Base-by-base conservation (phyloP, 2,797 vertebrate genomes). In the Aldrovandia affinis region DNA sequence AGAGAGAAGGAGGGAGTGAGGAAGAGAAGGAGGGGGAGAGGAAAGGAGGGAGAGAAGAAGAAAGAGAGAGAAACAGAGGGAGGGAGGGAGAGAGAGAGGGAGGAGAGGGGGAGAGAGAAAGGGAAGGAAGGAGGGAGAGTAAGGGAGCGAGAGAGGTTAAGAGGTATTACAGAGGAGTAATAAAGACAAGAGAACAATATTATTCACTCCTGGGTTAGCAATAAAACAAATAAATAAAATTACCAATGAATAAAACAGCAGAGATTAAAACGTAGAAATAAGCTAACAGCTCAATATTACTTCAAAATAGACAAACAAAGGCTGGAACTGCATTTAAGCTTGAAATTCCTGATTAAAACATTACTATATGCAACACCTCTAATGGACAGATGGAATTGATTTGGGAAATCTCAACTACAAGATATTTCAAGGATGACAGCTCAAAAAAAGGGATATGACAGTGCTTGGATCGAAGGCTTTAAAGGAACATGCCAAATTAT, bases 401-500 rank as follows among this genome's bases (percentile, higher is more conserved):
- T 33, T 79, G 12, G 10, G n/a, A 47, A 54, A 33, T 55, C 47
- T 12, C 36, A 78, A 47, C 1, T 78, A 78, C 1, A 78, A 78
- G 47, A 52, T 12, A 39, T 44, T 78, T 78, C 44, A 44, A 75
- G 44, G 44, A 78, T n/a, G 36, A 50, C 39, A 44, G 75, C 42
- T 78, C 14, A 50, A 70, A 75, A 75, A 42, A 42, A 47, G 73
- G 18, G 22, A 52, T 28, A 86, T 89, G 89, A 91, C 85, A 91
- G 88, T 90, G 50, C 59, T 59, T 73, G 88, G 91, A 93, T 93
- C 89, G 93, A 95, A 93, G 92, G 83, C 82, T 92, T 89, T 70
- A 81, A 82, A 78, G 70, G 85, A 70, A 28, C 61, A 8, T 12
- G 2, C 30, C 28, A 14, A 22, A 39, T 42, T 73, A 42, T 39